Conservation (phyloP, 2,888 invertebrate species). For the Trichogramma dendrolimi region DNA sequence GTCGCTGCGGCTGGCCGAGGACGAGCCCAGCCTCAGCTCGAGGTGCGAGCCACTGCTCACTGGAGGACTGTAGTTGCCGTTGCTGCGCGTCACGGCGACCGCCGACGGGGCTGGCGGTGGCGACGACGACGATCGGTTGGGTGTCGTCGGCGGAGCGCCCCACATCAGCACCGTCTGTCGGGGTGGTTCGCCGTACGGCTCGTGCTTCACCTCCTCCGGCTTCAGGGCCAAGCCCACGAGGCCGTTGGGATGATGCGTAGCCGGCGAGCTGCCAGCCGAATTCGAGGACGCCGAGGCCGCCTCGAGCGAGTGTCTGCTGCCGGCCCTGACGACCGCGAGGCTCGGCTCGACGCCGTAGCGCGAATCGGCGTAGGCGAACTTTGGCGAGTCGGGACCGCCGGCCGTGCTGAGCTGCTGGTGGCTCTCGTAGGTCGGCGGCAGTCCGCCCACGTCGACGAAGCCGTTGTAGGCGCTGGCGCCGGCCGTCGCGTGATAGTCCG, state of each 20-base stretch:
- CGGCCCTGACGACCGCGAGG: conserved; percentile 42
- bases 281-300: conserved; percentile 60
- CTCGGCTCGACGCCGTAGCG: conserved; percentile 38
- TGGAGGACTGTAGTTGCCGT: not conserved
- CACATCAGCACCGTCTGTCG: conserved; percentile 92
- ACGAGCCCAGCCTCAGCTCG: conserved; percentile 9
- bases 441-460: conserved; percentile 72
- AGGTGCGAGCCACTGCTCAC: conserved; percentile 4
- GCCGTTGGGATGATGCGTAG: conserved; percentile 58
- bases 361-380: conserved; percentile 49
- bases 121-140: conserved; percentile 48
- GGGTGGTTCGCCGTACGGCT: conserved; percentile 58
- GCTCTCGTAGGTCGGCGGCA: conserved; percentile 62
- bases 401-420: conserved; percentile 57
- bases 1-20: conserved; percentile 38
- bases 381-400: conserved; percentile 59
- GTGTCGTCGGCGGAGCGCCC: conserved; percentile 59
- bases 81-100: not conserved
- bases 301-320: conserved; percentile 47
- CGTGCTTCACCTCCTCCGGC: conserved; percentile 60
- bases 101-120: conserved; percentile 35
- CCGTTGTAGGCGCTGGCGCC: conserved; percentile 62
- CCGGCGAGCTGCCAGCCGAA: conserved; percentile 63
- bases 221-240: conserved; percentile 63
- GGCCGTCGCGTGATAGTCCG: conserved; percentile 63